Evolutionary conservation across 1,140 invertebrate genomes (phyloP).

Genomic region (Pentalonia nigronervosa): DNA sequence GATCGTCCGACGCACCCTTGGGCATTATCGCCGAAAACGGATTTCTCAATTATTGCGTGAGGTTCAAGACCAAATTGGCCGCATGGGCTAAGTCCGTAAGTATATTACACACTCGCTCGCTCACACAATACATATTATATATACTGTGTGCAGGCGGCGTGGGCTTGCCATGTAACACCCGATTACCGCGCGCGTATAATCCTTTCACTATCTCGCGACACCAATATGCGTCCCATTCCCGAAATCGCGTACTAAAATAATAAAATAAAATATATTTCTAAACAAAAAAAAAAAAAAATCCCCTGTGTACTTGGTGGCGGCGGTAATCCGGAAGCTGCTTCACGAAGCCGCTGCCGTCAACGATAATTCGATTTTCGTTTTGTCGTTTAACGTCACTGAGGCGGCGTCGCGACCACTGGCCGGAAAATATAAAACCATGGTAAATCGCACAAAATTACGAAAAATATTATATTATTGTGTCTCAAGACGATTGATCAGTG

Average conservation of each 20-base stretch:
- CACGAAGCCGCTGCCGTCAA: neutral
- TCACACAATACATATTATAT: neutral
- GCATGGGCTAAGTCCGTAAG: slow-evolving; percentile 1
- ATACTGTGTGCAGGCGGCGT: no score
- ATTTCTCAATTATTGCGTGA: slow-evolving; percentile 28
- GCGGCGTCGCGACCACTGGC: no score
- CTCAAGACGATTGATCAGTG: neutral
- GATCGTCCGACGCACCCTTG: neutral
- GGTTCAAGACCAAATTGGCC: neutral
- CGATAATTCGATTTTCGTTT: neutral
- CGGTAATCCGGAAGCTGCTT: neutral
- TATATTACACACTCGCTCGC: neutral
- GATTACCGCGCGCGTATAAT: neutral
- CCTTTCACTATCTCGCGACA: neutral
- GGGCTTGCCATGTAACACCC: neutral
- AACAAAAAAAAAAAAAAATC: neutral
- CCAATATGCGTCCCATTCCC: neutral
- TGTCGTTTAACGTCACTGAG: neutral
- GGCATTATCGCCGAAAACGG: slow-evolving; percentile 22
- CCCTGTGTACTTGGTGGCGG: neutral
- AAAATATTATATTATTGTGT: neutral
- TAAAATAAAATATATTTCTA: neutral
- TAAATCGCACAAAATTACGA: neutral
- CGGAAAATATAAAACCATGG: neutral
- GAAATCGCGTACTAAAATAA: neutral